Conservation (phyloP, 2,797 vertebrate genomes). For the Garrulus glandarius region DNA sequence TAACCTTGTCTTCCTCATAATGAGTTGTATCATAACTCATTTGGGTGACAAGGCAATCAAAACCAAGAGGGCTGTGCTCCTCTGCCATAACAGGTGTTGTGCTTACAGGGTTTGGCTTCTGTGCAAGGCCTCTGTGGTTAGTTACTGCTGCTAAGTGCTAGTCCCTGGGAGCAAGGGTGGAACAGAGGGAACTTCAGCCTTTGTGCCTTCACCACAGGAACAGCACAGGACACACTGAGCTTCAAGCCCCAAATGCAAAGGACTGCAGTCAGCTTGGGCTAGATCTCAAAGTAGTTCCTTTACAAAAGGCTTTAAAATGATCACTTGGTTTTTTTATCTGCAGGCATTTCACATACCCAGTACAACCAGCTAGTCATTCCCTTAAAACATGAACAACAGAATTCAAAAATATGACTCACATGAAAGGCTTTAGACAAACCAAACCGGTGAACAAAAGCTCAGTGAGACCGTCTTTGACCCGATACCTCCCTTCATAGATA, state of each 20-base stretch:
- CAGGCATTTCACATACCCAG: accelerated
- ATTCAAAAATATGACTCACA: background rate
- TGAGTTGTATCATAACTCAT: background rate
- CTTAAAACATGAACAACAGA: background rate
- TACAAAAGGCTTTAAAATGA: background rate
- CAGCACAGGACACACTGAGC: background rate
- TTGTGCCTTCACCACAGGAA: background rate
- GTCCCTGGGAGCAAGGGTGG: background rate
- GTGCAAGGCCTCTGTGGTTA: background rate
- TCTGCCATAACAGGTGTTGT: background rate
- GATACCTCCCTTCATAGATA: background rate
- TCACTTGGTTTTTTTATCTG: background rate
- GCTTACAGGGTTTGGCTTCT: background rate
- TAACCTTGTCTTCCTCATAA: background rate
- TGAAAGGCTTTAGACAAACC: background rate
- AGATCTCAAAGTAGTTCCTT: background rate
- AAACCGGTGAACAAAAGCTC: conserved; percentile 6
- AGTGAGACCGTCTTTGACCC: background rate
- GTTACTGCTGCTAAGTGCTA: background rate
- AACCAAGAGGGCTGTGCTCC: background rate
- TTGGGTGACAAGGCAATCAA: background rate
- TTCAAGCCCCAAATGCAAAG: background rate
- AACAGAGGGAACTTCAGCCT: background rate
- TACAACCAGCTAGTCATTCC: background rate
- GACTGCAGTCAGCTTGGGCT: background rate